phyloP scores from a whole-genome alignment of 1,140 invertebrate species.

The Hycleus phaleratus region DNA sequence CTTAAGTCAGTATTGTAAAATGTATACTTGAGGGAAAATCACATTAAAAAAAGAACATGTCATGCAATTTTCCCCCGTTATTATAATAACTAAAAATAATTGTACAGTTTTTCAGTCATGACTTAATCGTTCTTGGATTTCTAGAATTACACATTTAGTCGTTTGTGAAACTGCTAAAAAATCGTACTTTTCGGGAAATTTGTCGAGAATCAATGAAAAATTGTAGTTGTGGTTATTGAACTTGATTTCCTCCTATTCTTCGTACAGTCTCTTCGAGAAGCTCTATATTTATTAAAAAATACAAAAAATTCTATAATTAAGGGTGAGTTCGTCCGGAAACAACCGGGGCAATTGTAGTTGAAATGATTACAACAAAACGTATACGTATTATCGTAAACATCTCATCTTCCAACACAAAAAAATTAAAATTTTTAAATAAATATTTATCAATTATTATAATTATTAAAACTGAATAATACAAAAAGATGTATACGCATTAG shows the following conservation, averaged over 20 bases:
- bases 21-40: constrained; percentile 18
- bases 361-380: constrained; percentile 25
- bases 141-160: neutral
- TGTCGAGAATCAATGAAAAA: constrained; percentile 14
- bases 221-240: constrained; percentile 12
- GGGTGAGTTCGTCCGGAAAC: no score
- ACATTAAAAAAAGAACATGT: no score
- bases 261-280: neutral
- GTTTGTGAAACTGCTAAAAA: constrained; percentile 7
- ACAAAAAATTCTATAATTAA: no score
- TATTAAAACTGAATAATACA: constrained; percentile 39
- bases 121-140: no score
- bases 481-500: constrained; percentile 43
- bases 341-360: no score
- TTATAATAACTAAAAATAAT: no score
- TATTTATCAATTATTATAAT: constrained; percentile 41
- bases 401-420: constrained; percentile 37
- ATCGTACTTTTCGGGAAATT: constrained; percentile 15
- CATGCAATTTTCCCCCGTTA: no score
- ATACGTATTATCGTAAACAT: constrained; percentile 43
- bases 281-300: constrained; percentile 10
- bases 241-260: constrained; percentile 10
- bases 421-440: constrained; percentile 37
- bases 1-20: constrained; percentile 38
- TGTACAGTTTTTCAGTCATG: no score